phyloP scores from a whole-genome alignment of 2,888 invertebrate genomes.

The Ceraclea dissimilis region DNA sequence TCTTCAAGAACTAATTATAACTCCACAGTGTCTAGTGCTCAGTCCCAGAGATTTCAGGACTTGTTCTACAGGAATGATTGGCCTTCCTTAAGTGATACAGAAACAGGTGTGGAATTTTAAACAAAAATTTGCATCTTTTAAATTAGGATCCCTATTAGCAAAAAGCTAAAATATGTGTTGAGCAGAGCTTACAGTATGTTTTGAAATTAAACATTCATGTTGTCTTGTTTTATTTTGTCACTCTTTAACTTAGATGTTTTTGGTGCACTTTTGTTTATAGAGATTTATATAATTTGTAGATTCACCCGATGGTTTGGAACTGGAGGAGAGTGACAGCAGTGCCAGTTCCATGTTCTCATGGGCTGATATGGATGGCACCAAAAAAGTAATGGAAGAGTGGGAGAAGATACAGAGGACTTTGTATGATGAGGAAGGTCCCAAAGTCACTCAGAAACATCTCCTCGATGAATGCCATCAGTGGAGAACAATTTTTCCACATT shows the following conservation, averaged over 20 bases:
- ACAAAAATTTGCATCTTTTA: no score
- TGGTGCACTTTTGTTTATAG: no score
- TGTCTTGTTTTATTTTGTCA: no score
- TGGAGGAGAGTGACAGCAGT: constrained; percentile 40
- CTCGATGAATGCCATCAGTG: constrained; percentile 53
- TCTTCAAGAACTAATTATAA: constrained; percentile 1
- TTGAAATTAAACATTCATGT: no score
- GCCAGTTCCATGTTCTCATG: constrained; percentile 45
- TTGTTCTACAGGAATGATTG: constrained; percentile 20
- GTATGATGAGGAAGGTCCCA: constrained; percentile 47
- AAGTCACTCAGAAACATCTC: constrained; percentile 42
- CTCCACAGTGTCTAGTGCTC: constrained; percentile 20
- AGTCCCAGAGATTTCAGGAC: constrained; percentile 21
- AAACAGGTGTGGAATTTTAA: constrained; percentile 19
- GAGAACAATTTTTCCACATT: constrained; percentile 50
- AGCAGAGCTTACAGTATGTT: no score
- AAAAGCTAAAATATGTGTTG: no score
- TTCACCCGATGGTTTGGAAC: constrained; percentile 21
- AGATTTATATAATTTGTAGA: constrained; percentile 11
- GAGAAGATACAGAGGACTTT: constrained; percentile 50
- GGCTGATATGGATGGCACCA: constrained; percentile 47
- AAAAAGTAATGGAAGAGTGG: constrained; percentile 47
- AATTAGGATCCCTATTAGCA: no score
- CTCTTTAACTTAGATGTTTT: no score
- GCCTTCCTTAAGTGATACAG: constrained; percentile 26